phyloP scores from a whole-genome alignment of 2,797 vertebrate species.

The Falco columbarius region DNA sequence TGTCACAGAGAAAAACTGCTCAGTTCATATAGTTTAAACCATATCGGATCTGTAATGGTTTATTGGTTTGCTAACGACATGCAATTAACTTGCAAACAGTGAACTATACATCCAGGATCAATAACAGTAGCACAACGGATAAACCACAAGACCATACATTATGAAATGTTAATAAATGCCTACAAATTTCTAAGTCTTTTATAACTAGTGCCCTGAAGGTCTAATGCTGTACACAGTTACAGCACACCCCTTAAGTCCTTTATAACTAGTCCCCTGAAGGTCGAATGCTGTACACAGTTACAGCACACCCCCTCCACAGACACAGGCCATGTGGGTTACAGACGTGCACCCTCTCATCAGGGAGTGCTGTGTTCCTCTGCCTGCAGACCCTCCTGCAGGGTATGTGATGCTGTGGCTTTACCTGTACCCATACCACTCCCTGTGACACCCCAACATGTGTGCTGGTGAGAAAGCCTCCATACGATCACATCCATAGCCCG shows the following conservation, averaged over 20 bases:
- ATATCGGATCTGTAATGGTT: not conserved
- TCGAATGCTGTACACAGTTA: not conserved
- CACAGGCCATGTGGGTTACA: accelerated
- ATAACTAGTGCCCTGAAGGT: not conserved
- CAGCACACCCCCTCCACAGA: accelerated
- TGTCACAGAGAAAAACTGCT: not conserved
- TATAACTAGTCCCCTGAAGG: not conserved
- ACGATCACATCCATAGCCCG: not conserved
- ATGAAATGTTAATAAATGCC: not conserved
- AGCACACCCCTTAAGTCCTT: not conserved
- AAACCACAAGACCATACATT: not conserved
- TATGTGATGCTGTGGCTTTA: not conserved
- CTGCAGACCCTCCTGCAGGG: not conserved
- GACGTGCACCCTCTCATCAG: accelerated
- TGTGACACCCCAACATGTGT: not conserved
- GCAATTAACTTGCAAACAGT: not conserved
- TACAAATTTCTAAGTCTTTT: not conserved
- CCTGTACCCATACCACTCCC: not conserved
- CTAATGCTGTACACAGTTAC: not conserved
- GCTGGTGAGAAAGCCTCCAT: not conserved
- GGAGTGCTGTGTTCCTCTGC: accelerated
- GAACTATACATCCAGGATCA: not conserved
- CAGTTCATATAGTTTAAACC: not conserved
- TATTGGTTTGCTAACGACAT: not conserved
- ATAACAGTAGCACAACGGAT: not conserved